Evolutionary conservation across 2,888 invertebrate genomes (phyloP), one percentile per base, ranked within the genome.

Genomic region (Ormyrus thymus): DNA sequence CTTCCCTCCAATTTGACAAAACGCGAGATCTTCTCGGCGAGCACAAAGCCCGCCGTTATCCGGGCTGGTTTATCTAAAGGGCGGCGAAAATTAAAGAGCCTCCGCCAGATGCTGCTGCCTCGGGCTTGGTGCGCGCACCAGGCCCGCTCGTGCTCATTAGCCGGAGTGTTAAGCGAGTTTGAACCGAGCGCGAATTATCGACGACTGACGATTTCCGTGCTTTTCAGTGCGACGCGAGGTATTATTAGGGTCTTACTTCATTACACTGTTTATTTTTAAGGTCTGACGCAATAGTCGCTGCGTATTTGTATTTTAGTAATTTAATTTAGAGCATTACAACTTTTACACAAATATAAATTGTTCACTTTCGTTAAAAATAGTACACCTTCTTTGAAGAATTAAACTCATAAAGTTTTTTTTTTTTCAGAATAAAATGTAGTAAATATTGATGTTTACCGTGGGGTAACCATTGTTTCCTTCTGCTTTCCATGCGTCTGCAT

Each of bases 131-230:
- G 29, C 29, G 29, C 3, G 3, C 29, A 29, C 29, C 2, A 29
- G 29, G 3, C 29, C 4, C 29, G 29, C 4, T 29, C 29, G 7
- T 65, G 11, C 29, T 29, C 5, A 66, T 64, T 55, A 71, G 46
- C 53, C 61, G 43, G 50, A 46, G 72, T 64, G 72, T 64, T 73
- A 73, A 65, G 64, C 46, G 73, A 64, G 73, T 64, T 55, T 51
- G 51, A 48, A 55, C 15, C 51, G n/a, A 29, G 56, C 56, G n/a
- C 65, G 70, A 43, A 48, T 72, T 72, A 59, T 72, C 78, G 53
- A 53, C 43, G 62, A 78, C 68, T 56, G 68, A 69, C 69, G 55
- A 13, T 59, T 73, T 73, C 73, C 73, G 56, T 59, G 11, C 59
- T 73, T 61, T 66, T n/a, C 8, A 53, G 15, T 45, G n/a, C 45